These are phyloP conservation scores for Parauchenoglanis punctatus DNA, from an alignment of 2,797 vertebrate genomes.

Conservation along the genomic window DNA sequence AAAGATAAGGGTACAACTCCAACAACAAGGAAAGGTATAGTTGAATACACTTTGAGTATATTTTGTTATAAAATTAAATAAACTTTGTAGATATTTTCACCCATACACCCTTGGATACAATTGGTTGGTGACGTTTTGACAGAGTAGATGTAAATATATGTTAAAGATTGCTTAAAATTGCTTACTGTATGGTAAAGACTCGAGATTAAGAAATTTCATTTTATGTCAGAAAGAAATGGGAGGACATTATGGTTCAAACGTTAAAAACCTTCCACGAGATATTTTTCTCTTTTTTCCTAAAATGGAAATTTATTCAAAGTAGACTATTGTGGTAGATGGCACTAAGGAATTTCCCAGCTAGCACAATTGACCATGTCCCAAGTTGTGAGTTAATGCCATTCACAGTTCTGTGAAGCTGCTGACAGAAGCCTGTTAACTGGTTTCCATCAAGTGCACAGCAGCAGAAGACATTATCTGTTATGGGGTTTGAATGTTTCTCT, in stretches of 20 bases:
- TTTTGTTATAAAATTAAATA: not conserved
- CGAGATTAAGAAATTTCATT: not conserved
- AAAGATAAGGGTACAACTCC: not conserved
- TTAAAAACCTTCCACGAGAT: not conserved
- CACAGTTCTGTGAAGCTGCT: slow-evolving; percentile 48
- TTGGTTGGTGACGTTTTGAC: not conserved
- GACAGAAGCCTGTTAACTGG: slow-evolving; percentile 62
- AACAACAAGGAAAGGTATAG: not conserved
- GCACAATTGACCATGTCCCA: slow-evolving; percentile 27
- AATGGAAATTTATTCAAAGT: slow-evolving; percentile 34
- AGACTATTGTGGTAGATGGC: slow-evolving; percentile 20
- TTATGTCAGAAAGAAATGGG: not conserved
- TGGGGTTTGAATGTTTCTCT: slow-evolving; percentile 56
- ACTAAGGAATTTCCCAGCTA: slow-evolving; percentile 30
- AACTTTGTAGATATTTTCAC: not conserved
- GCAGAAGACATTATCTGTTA: slow-evolving; percentile 62
- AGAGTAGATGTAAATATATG: not conserved
- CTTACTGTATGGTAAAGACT: not conserved
- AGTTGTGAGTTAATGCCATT: slow-evolving; percentile 51
- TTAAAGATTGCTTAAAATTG: not conserved
- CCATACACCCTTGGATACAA: not conserved
- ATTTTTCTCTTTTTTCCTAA: not conserved
- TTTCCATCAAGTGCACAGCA: slow-evolving; percentile 61
- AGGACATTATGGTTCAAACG: not conserved
- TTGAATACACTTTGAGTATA: not conserved